Evolutionary conservation across 2,888 invertebrate species (phyloP).

Genomic region (Phaonia tiefii): DNA sequence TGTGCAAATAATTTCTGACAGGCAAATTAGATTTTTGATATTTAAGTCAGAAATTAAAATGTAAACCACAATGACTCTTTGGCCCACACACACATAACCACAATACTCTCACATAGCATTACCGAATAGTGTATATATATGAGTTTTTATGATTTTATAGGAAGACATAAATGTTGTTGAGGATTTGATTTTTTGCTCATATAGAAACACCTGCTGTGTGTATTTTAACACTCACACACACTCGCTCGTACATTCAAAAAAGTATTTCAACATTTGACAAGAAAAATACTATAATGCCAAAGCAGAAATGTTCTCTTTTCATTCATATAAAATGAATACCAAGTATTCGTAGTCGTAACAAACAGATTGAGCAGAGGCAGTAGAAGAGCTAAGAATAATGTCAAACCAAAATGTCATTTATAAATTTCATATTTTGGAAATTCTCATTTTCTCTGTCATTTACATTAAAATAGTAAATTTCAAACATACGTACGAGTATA

Average conservation of each 20-base stretch:
- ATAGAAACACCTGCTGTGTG: conserved; percentile 23
- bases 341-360: background rate
- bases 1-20: background rate
- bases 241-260: background rate
- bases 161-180: background rate
- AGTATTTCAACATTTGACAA: conserved; percentile 4
- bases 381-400: background rate
- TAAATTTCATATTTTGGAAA: background rate
- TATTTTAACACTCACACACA: background rate
- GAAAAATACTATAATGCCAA: background rate
- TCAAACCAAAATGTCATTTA: conserved; percentile 7
- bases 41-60: background rate
- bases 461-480: background rate
- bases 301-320: background rate
- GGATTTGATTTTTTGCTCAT: background rate
- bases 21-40: background rate
- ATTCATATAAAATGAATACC: conserved; percentile 14
- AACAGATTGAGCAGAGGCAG: too few relatives aligned
- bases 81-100: background rate
- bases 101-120: too few relatives aligned
- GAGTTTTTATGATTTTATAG: background rate
- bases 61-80: background rate
- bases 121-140: too few relatives aligned
- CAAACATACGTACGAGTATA: background rate
- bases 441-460: background rate